phyloP scores from a whole-genome alignment of 2,113 vertebrate genomes.

The Pagrus major region DNA sequence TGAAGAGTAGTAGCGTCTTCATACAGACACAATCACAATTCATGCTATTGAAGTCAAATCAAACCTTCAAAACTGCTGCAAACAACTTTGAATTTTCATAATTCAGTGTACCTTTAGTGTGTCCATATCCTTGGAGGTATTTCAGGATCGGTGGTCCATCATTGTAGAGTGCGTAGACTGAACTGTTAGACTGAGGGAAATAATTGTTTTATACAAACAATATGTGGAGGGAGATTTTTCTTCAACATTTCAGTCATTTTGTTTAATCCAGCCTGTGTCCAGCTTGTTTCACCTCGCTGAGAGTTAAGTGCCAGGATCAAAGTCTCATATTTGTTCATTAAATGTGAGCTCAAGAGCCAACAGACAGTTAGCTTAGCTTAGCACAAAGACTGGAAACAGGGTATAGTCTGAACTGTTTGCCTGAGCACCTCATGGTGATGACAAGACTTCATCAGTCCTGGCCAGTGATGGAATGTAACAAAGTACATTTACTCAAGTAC shows the following conservation, averaged over 20 bases:
- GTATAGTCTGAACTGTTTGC: too few species aligned
- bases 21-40: background rate
- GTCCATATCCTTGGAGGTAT: slow-evolving; percentile 83
- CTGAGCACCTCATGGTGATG: too few species aligned
- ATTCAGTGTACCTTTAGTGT: slow-evolving; percentile 89
- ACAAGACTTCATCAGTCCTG: too few species aligned
- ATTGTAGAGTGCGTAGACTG: slow-evolving; percentile 90
- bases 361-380: background rate
- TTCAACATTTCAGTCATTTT: background rate
- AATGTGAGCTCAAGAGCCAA: too few species aligned
- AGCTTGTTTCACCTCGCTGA: background rate
- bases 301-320: background rate
- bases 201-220: background rate
- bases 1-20: background rate
- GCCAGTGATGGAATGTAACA: too few species aligned
- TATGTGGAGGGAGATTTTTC: background rate
- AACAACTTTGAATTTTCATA: background rate
- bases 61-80: background rate
- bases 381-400: background rate
- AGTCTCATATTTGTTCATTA: background rate
- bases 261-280: too few species aligned
- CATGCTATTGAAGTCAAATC: background rate
- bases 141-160: slow-evolving; percentile 86
- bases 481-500: too few species aligned
- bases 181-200: slow-evolving; percentile 78